Evolutionary conservation across 2,797 vertebrate species (phyloP).

Genomic region (Iguana delicatissima): DNA sequence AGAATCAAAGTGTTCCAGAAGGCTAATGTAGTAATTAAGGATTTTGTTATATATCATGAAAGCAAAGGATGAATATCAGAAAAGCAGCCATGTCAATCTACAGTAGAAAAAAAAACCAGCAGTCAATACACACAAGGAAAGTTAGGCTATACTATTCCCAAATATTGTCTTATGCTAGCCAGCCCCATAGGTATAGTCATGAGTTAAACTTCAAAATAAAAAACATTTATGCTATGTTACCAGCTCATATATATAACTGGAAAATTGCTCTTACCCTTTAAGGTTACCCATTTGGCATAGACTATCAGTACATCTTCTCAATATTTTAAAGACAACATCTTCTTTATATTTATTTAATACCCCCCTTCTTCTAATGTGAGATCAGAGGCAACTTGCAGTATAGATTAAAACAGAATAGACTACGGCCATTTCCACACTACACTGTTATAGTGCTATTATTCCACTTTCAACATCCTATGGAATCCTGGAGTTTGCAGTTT

Average conservation of each 20-base stretch:
- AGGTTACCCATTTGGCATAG: too few relatives aligned
- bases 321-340: neutral
- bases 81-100: neutral
- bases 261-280: neutral
- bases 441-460: too few relatives aligned
- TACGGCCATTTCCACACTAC: too few relatives aligned
- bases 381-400: too few relatives aligned
- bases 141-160: neutral
- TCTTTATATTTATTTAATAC: too few relatives aligned
- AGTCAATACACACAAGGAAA: neutral
- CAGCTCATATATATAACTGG: neutral
- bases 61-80: neutral
- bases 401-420: too few relatives aligned
- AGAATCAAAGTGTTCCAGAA: neutral
- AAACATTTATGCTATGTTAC: neutral
- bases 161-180: neutral
- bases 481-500: too few relatives aligned
- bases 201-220: neutral
- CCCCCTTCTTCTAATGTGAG: too few relatives aligned
- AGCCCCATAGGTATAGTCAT: neutral
- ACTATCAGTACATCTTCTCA: neutral
- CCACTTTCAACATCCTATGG: too few relatives aligned
- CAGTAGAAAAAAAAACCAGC: neutral
- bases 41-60: neutral
- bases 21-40: neutral